Base-by-base conservation (phyloP, 2,888 invertebrate species). In the Heterodera filipjevi region DNA sequence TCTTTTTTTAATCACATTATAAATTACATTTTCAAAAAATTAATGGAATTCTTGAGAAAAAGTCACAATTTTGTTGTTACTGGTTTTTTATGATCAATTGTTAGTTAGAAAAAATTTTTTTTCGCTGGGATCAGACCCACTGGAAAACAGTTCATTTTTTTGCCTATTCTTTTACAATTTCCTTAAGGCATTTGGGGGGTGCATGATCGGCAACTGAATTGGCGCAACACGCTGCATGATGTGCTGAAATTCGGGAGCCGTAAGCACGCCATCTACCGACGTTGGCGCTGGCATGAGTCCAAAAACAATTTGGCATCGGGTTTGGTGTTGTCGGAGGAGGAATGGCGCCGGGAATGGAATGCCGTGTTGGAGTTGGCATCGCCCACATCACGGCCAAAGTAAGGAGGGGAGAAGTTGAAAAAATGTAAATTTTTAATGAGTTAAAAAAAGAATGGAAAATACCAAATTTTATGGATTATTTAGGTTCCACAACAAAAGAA, bases 101-200 rank as follows among this genome's bases (percentile, higher is more conserved):
- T n/a, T n/a, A n/a, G n/a, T n/a, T n/a, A n/a, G n/a, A n/a, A n/a
- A n/a, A n/a, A n/a, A n/a, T n/a, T n/a, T n/a, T n/a, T n/a, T n/a
- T n/a, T n/a, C n/a, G n/a, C n/a, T n/a, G n/a, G n/a, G n/a, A n/a
- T n/a, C n/a, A n/a, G n/a, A n/a, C n/a, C n/a, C n/a, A n/a, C n/a
- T n/a, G n/a, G n/a, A n/a, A n/a, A n/a, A n/a, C n/a, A n/a, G n/a
- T n/a, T n/a, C n/a, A n/a, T 39, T 39, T 39, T 10, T 39, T 39
- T 39, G 39, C 8, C 39, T 2, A n/a, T 49, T 49, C 3, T 49
- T 0, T 19, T 19, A 39, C 0, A 2, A 49, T 16, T 0, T 8
- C n/a, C 27, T 80, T 75, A 92, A 86, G 94, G 94, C 0, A 94
- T 95, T 90, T 95, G 94, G 92, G 95, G 95, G 14, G 94, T 95